A percentile compares a stretch with the other conserved stretches of the same genome.
Evolutionary conservation across 2,888 invertebrate species (phyloP).

Genomic region (Cinara cedri): DNA sequence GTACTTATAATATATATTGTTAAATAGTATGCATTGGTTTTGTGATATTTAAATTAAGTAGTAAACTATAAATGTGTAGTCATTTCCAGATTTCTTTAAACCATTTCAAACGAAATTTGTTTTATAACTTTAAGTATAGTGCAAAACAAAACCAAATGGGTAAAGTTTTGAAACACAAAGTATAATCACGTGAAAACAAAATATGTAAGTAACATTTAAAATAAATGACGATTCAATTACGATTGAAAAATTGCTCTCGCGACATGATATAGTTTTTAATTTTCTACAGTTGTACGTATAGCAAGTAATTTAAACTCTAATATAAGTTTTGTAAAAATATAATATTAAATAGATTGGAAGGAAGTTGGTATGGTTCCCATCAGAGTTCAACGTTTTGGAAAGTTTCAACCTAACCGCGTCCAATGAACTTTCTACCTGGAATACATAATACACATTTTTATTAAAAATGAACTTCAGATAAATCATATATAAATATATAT

Average conservation of each 20-base stretch:
- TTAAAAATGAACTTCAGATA: not conserved
- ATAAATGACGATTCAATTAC: slow-evolving; percentile 22
- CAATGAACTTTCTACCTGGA: not conserved
- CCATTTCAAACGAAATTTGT: not conserved
- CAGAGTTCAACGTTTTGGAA: not conserved
- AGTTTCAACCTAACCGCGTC: not conserved
- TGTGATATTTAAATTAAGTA: too few species aligned
- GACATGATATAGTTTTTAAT: slow-evolving; percentile 14
- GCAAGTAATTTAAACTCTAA: slow-evolving; percentile 6
- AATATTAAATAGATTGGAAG: slow-evolving; percentile 9
- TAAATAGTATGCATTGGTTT: too few species aligned
- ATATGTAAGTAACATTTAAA: not conserved
- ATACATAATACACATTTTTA: not conserved
- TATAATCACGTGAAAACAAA: slow-evolving; percentile 13
- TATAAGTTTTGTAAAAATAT: slow-evolving; percentile 15
- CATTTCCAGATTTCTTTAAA: slow-evolving; percentile 3
- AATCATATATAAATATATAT: not conserved
- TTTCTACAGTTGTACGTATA: not conserved
- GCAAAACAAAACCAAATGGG: slow-evolving; percentile 1
- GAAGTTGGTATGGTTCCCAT: not conserved
- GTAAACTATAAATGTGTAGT: not conserved
- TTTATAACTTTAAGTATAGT: not conserved
- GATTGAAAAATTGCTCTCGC: slow-evolving; percentile 27
- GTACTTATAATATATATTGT: too few species aligned
- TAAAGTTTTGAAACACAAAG: not conserved